Base-by-base conservation (phyloP, 2,888 invertebrate species). In the Steromphala cineraria region DNA sequence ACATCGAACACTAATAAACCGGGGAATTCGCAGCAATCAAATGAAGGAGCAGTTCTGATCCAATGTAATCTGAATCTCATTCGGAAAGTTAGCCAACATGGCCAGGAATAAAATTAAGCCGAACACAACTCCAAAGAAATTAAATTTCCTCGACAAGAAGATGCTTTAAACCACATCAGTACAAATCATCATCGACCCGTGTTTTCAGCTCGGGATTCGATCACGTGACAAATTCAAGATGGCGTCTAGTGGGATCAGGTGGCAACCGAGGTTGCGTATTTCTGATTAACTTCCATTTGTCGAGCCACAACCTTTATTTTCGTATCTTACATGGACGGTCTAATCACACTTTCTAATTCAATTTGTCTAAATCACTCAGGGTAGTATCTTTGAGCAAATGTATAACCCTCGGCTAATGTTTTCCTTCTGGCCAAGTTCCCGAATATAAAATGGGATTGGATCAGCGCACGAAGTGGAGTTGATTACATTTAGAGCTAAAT, bases 341-440 rank as follows among this genome's bases (percentile, higher is more conserved):
- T 71, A 71, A 71, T 71, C 71, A 71, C 71, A 71, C 71, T 71
- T 19, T 71, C 71, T 71, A 71, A 71, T 71, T 71, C 40, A 71
- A 71, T 71, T 71, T 71, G n/a, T 36, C 40, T 36, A 40, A 71
- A 71, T 31, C 71, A 36, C 71, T 71, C 40, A 19, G 71, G 71
- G 71, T 71, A 71, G 36, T 71, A 71, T 71, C 71, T 71, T 71
- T 71, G 71, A 71, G 71, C 71, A 71, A 71, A 31, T 71, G 71
- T 71, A 40, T 71, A 71, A 71, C 71, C 40, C 19, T 17, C 19
- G 71, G 71, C 71, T 71, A 71, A 71, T 71, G 71, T 36, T 71
- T 36, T 40, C 40, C 71, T 36, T 40, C 71, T 40, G 71, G 71
- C 40, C 71, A 71, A 36, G 36, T 71, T 31, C 71, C 5, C 71